phyloP scores from a whole-genome alignment of 1,140 invertebrate species.

The Neodiprion fabricii region DNA sequence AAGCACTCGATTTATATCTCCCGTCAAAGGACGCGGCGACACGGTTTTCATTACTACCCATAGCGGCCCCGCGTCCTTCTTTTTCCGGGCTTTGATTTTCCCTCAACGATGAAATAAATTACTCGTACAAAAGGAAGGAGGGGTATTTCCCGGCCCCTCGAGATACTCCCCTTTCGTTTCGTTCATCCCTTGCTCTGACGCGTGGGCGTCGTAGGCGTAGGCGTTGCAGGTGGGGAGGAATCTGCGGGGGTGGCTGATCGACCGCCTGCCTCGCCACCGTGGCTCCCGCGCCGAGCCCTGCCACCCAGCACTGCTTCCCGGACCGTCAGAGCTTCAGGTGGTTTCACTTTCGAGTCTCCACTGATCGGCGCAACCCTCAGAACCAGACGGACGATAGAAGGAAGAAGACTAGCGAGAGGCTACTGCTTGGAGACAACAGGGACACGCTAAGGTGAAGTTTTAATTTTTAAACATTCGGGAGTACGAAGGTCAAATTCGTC shows the following conservation, averaged over 20 bases:
- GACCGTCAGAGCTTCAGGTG: conserved; percentile 6
- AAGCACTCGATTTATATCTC: too few relatives aligned
- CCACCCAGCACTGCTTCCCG: neutral
- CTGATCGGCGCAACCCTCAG: neutral
- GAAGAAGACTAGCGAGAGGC: neutral
- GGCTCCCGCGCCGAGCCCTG: conserved; percentile 5
- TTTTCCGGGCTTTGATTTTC: neutral
- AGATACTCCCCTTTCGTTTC: neutral
- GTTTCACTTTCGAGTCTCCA: neutral
- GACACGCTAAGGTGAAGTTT: neutral
- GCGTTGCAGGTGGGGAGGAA: neutral
- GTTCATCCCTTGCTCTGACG: conserved; percentile 2
- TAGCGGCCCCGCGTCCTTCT: too few relatives aligned
- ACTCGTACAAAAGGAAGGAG: neutral
- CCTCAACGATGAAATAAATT: neutral
- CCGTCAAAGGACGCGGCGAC: too few relatives aligned
- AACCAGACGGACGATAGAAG: neutral
- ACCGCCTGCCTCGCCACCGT: neutral
- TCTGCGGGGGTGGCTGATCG: conserved; percentile 1
- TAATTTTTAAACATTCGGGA: too few relatives aligned
- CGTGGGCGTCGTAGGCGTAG: conserved; percentile 2
- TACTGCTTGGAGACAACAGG: neutral
- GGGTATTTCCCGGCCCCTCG: neutral
- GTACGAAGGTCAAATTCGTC: too few relatives aligned
- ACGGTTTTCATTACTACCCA: too few relatives aligned